Evolutionary conservation across 2,797 vertebrate species (phyloP), one percentile per base, ranked within the genome.

Genomic region (Rhynchonycteris naso): DNA sequence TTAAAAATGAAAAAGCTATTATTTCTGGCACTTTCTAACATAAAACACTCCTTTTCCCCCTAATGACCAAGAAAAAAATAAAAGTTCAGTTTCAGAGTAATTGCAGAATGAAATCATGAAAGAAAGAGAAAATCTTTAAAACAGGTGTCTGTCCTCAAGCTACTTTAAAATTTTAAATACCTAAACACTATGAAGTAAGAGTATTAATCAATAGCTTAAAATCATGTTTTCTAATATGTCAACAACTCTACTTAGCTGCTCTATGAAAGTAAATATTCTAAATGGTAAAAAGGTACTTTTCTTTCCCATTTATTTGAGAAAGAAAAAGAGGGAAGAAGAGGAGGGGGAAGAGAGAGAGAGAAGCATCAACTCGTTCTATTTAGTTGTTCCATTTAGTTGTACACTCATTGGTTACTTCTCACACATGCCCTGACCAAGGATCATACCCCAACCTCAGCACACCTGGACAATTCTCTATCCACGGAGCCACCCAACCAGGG

Each of bases 261-360:
- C 63, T 47, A 81, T 63, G 28, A 88, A 88, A 87, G 47, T 79
- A n/a, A 92, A 86, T 71, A 58, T 63, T 96, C 35, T 90, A 89
- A 76, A 88, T 82, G 19, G 7, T 47, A 12, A 58, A 88, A 78
- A 90, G 59, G 6, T 19, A 91, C 1, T 75, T 93, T 93, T 28
- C 22, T 43, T 43, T 43, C 3, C 43, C 43, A 43, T 43, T 43
- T 43, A 43, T 43, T 43, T 43, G 43, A 43, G 43, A 43, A 43
- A 43, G 43, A 43, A 43, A 43, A 43, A 43, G 43, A 43, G 43
- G 43, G 43, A 43, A 43, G 43, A 43, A 7, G 43, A 43, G 43
- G 43, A n/a, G n/a, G 43, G 43, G 43, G 8, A 7, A 43, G 43
- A 43, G 43, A 43, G 43, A 43, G 43, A 43, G 43, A 43, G 43